Percentiles rank a stretch among this genome's conserved stretches.
Evolutionary conservation across 2,113 vertebrate species (phyloP).

Genomic region (Notarius lentiginosus): DNA sequence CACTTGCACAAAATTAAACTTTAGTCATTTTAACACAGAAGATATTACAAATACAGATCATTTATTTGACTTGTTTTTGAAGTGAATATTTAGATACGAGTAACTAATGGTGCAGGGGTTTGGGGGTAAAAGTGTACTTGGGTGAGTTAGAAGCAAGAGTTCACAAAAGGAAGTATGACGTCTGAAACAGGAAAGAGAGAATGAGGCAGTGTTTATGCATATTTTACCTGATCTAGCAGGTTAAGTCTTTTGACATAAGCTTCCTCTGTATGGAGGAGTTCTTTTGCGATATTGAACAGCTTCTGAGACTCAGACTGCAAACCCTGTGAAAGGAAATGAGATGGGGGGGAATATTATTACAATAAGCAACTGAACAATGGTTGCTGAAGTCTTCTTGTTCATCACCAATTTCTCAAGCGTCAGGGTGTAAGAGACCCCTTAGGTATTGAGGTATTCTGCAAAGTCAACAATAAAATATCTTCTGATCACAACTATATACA

Average conservation of each 20-base stretch:
- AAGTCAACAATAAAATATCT: neutral
- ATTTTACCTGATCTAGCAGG: constrained; percentile 91
- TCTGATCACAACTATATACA: neutral
- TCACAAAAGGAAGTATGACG: neutral
- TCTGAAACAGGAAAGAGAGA: constrained; percentile 10
- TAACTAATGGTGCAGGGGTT: neutral
- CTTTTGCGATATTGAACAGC: constrained; percentile 90
- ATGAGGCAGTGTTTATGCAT: neutral
- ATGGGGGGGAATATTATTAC: neutral
- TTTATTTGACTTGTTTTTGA: neutral
- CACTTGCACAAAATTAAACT: neutral
- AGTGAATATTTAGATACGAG: neutral
- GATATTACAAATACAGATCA: neutral
- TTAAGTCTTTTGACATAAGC: constrained; percentile 91
- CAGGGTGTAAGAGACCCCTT: neutral
- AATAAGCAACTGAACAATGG: neutral
- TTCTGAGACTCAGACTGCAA: constrained; percentile 79
- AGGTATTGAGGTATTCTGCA: neutral
- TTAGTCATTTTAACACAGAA: neutral
- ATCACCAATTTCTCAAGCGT: neutral
- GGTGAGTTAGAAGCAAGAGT: neutral
- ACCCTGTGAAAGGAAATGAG: constrained; percentile 67
- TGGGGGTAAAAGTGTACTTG: neutral
- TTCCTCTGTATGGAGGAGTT: constrained; percentile 93
- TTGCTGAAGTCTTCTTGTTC: neutral